Conservation (phyloP, 2,113 vertebrate genomes). For the Podiceps cristatus region DNA sequence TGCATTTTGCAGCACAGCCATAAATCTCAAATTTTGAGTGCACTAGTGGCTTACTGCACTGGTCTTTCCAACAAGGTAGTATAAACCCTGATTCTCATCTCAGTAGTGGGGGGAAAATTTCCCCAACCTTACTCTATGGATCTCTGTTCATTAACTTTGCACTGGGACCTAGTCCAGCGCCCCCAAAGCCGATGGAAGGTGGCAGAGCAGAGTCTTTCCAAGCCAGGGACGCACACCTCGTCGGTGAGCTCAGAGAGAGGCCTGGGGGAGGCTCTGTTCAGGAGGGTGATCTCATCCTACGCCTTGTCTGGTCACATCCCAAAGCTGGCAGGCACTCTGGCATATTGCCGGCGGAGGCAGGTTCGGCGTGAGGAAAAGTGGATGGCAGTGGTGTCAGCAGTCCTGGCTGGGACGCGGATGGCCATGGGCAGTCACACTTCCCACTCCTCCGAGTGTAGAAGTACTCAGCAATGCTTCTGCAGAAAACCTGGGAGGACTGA, state of each 20-base stretch:
- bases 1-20: background rate
- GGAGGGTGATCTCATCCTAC: background rate
- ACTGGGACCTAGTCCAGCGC: background rate
- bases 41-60: background rate
- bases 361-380: background rate
- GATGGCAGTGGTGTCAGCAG: background rate
- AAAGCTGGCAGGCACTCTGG: background rate
- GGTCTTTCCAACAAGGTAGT: background rate
- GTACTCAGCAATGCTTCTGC: background rate
- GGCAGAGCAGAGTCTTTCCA: background rate
- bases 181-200: background rate
- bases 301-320: background rate
- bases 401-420: rapidly evolving
- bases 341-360: background rate
- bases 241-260: background rate
- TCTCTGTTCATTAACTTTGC: background rate
- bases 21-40: background rate
- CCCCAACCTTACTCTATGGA: background rate
- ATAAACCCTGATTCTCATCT: background rate
- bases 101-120: background rate
- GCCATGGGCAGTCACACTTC: background rate
- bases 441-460: background rate
- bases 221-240: rapidly evolving
- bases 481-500: background rate
- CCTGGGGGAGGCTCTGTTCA: background rate